These are phyloP conservation scores for Natator depressus DNA, from an alignment of 2,113 vertebrate species.

Conservation along the genomic window DNA sequence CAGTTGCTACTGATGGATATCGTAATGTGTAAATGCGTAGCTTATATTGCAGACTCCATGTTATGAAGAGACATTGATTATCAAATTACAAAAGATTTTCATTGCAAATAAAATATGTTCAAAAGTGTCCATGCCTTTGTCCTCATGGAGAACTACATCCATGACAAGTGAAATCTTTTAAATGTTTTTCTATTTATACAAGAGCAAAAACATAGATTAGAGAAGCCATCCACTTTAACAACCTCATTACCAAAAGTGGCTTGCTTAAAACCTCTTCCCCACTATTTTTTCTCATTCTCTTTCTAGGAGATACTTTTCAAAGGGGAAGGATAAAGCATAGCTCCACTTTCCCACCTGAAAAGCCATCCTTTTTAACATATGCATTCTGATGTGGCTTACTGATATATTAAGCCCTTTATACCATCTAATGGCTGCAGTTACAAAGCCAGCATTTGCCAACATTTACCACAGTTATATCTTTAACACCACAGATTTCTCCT, in stretches of 20 bases:
- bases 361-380: not conserved
- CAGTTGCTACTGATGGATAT: not conserved
- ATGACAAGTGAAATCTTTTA: not conserved
- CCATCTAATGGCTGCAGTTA: no score
- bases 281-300: not conserved
- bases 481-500: not conserved
- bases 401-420: no score
- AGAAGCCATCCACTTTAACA: not conserved
- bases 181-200: not conserved
- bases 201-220: not conserved
- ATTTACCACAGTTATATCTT: not conserved
- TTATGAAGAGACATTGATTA: not conserved
- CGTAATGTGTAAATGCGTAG: not conserved
- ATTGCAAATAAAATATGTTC: not conserved
- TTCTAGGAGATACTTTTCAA: not conserved
- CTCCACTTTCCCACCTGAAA: not conserved
- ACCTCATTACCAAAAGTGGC: not conserved
- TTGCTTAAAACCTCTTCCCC: not conserved
- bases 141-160: not conserved
- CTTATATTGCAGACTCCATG: not conserved
- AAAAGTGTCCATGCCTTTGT: not conserved
- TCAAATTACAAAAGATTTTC: not conserved
- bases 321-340: not conserved
- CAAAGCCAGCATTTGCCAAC: not conserved
- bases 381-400: no score